phyloP scores from a whole-genome alignment of 2,113 vertebrate genomes.

The Zosterops pallidus region DNA sequence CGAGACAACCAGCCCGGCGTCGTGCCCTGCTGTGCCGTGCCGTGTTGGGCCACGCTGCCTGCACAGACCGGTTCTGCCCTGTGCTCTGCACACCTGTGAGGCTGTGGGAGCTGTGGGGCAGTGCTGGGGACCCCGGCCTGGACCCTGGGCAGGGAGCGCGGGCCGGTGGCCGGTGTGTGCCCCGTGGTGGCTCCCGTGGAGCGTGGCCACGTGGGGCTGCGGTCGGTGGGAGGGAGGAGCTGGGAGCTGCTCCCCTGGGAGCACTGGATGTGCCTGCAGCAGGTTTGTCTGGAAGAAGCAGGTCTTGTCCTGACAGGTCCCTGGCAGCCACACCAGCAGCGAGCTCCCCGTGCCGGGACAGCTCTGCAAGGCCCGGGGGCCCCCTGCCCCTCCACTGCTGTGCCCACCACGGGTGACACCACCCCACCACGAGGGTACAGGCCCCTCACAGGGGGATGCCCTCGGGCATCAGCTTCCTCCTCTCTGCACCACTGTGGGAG shows the following conservation, averaged over 20 bases:
- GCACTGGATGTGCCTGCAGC: conserved; percentile 38
- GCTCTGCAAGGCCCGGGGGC: not conserved
- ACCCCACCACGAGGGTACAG: fast-evolving
- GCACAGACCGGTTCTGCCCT: not conserved
- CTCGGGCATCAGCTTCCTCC: not conserved
- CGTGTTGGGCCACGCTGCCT: not conserved
- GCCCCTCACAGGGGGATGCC: fast-evolving
- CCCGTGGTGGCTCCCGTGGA: not conserved
- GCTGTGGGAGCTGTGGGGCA: not conserved
- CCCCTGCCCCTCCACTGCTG: fast-evolving
- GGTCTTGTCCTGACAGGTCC: conserved; percentile 67
- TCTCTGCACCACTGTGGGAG: not conserved
- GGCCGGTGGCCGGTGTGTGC: fast-evolving
- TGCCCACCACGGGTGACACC: fast-evolving
- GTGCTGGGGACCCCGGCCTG: fast-evolving
- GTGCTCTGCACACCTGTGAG: not conserved
- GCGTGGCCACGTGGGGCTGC: fast-evolving
- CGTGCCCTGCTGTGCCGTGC: not conserved
- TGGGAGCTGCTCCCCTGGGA: conserved; percentile 27
- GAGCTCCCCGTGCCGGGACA: not conserved
- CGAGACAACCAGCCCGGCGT: not conserved
- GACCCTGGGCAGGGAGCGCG: fast-evolving
- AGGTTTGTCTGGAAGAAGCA: conserved; percentile 68
- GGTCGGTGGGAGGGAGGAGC: conserved; percentile 32
- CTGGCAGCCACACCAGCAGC: conserved; percentile 1